Base-by-base conservation (phyloP, 2,888 invertebrate genomes). In the Chloroclystis v-ata region DNA sequence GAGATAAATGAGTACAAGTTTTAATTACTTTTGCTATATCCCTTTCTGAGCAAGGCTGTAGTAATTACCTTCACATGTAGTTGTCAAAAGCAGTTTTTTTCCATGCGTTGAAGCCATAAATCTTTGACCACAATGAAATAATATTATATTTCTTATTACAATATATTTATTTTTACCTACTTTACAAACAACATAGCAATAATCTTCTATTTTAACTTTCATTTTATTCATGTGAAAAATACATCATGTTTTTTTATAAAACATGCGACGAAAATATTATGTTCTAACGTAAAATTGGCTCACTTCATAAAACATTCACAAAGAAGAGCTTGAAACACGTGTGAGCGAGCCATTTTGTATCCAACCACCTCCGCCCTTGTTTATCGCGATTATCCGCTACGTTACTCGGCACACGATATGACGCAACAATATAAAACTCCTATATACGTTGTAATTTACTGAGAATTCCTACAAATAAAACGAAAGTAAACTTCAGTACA, bases 1-100 rank as follows among this genome's bases (percentile, higher is more conserved):
- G 62, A 72, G 74, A 80, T 74, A 72, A 76, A 79, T 73, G 68
- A 65, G 62, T 50, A 59, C 56, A 78, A 81, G 67, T 81, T 82
- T 81, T 78, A 82, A 82, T 81, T 79, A 74, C 72, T 80, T 78
- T 67, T n/a, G 10, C 52, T 57, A n/a, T n/a, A 52, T 61, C 58
- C 53, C 54, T 38, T 52, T 48, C 45, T 41, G 51, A 45, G 51
- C 52, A 33, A n/a, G 47, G 47, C 39, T 33, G 46, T 11, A 12
- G 47, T 35, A 47, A 47, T 54, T 57, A 53, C 45, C 43, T 41
- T 20, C 45, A 51, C 52, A 50, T 32, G 30, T 50, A 30, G 20
- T 20, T 39, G 39, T 45, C 37, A 28, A 24, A 49, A 26, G 37
- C 28, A 41, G 13, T 7, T 39, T 30, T 41, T n/a, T 11, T 4